phyloP scores from a whole-genome alignment of 2,113 vertebrate genomes.

The Hemicordylus capensis region DNA sequence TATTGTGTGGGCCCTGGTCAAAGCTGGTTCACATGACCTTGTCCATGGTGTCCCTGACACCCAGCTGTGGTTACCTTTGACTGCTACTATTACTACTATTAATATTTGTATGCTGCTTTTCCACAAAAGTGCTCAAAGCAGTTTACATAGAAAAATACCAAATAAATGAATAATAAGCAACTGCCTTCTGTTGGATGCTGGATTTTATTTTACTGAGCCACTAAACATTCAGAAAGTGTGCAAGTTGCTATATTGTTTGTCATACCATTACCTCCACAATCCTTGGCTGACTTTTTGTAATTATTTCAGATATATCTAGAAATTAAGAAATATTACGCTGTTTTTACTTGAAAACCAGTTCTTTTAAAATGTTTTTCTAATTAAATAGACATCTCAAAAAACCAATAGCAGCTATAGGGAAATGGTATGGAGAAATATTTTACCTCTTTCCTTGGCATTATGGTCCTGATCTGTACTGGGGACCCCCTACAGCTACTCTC shows the following conservation, averaged over 20 bases:
- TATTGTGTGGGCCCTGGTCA: not conserved
- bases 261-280: not conserved
- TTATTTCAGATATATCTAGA: not conserved
- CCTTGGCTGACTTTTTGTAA: not conserved
- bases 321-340: constrained; percentile 11
- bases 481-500: too few species aligned
- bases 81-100: too few species aligned
- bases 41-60: not conserved
- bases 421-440: too few species aligned
- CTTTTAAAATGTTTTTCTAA: too few species aligned
- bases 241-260: not conserved
- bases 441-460: too few species aligned
- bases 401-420: too few species aligned
- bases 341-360: too few species aligned
- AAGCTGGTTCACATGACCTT: not conserved
- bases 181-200: not conserved
- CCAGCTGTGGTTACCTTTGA: not conserved
- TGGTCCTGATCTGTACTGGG: too few species aligned
- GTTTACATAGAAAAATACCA: too few species aligned
- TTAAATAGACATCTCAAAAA: constrained; percentile 12
- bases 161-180: too few species aligned
- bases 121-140: too few species aligned
- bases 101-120: too few species aligned
- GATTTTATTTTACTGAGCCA: constrained; percentile 12
- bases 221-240: not conserved